Percentiles rank a stretch among this genome's conserved stretches.
Evolutionary conservation across 2,113 vertebrate genomes (phyloP).

Genomic region (Lontra canadensis): DNA sequence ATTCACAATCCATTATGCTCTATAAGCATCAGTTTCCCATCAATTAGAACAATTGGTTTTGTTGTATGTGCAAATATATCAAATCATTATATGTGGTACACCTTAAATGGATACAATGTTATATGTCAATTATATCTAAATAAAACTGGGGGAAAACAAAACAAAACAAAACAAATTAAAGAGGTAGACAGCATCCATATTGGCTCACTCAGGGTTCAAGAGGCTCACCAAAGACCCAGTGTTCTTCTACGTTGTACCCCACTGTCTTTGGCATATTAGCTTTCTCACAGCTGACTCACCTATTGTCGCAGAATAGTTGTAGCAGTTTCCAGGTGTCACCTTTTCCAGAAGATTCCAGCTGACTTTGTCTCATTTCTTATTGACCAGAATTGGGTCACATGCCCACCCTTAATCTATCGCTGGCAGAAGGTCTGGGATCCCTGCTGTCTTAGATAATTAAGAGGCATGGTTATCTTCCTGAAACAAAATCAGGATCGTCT

Average conservation of each 20-base stretch:
- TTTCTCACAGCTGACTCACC: not conserved
- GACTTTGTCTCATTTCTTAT: not conserved
- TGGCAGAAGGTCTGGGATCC: not conserved
- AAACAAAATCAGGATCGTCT: not conserved
- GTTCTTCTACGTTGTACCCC: not conserved
- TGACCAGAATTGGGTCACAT: not conserved
- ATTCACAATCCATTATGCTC: not conserved
- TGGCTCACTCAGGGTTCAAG: not conserved
- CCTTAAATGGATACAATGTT: not conserved
- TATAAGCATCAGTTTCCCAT: not conserved
- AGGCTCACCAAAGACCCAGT: not conserved
- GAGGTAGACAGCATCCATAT: not conserved
- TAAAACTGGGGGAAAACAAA: not conserved
- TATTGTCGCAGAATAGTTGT: not conserved
- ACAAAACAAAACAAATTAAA: not conserved
- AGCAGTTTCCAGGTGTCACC: not conserved
- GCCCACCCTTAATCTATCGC: not conserved
- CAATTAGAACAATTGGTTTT: not conserved
- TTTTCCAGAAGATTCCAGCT: not conserved
- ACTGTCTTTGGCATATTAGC: not conserved
- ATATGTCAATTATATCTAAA: not conserved
- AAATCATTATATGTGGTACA: not conserved
- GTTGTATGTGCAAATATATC: not conserved
- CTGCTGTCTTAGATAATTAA: not conserved
- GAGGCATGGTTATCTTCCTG: not conserved